A percentile compares a stretch with the other conserved stretches of the same genome.
Evolutionary conservation across 2,113 vertebrate genomes (phyloP).

Genomic region (Sebastes fasciatus): DNA sequence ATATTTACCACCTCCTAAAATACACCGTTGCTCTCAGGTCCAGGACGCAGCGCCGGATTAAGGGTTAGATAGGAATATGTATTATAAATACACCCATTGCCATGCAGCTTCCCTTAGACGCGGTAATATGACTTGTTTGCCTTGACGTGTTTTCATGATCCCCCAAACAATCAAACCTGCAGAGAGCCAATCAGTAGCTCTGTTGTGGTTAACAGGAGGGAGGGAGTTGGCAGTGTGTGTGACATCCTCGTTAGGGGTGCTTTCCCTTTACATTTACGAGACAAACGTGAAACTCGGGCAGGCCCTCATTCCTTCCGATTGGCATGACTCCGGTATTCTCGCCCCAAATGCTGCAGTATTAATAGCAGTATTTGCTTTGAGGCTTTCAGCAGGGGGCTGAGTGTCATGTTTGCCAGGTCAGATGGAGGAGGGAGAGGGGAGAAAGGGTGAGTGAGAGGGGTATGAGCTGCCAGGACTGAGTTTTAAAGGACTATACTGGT

Average conservation of each 20-base stretch:
- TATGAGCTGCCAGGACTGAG: slow-evolving; percentile 4
- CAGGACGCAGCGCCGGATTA: slow-evolving; percentile 59
- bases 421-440: slow-evolving; percentile 6
- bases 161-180: slow-evolving; percentile 1
- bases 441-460: neutral
- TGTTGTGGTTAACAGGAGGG: neutral
- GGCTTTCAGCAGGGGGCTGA: slow-evolving; percentile 66
- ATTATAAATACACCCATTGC: slow-evolving; percentile 64
- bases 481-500: neutral
- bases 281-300: slow-evolving; percentile 27
- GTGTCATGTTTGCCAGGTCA: slow-evolving; percentile 73
- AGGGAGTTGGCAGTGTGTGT: neutral
- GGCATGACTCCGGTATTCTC: slow-evolving; percentile 55
- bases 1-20: slow-evolving; percentile 81
- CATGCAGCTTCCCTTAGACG: slow-evolving; percentile 2
- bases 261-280: slow-evolving; percentile 31
- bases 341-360: slow-evolving; percentile 72
- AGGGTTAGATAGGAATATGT: slow-evolving; percentile 54
- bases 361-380: slow-evolving; percentile 82
- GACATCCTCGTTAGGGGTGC: slow-evolving; percentile 12
- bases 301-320: slow-evolving; percentile 17
- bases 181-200: neutral
- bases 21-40: slow-evolving; percentile 58
- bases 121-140: too few relatives aligned
- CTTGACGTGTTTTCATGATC: slow-evolving; percentile 25